phyloP scores from a whole-genome alignment of 2,888 invertebrate species.

The Oscheius myriophilus region DNA sequence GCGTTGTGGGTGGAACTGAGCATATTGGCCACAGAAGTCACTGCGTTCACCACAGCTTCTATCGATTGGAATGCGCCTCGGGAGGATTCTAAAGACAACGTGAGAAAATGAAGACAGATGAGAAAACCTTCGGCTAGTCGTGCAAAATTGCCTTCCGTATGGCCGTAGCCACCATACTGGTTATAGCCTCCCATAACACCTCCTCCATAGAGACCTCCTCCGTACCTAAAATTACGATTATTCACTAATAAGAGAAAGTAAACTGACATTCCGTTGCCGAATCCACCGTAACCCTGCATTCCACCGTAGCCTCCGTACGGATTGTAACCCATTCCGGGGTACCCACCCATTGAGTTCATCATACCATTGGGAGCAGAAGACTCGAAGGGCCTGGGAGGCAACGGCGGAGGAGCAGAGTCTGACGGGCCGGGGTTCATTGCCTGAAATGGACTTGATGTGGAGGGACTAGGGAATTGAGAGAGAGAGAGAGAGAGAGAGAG shows the following conservation, averaged over 20 bases:
- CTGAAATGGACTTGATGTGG: background rate
- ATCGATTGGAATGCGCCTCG: slow-evolving; percentile 93
- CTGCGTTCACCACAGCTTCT: slow-evolving; percentile 88
- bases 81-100: slow-evolving; percentile 78
- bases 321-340: background rate
- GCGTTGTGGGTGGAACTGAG: slow-evolving; percentile 95
- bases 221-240: slow-evolving; percentile 8
- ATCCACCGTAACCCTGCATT: background rate
- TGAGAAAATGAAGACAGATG: too few species aligned
- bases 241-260: background rate
- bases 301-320: background rate
- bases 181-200: slow-evolving; percentile 31
- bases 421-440: slow-evolving; percentile 25
- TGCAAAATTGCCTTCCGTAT: slow-evolving; percentile 53
- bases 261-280: background rate
- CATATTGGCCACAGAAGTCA: slow-evolving; percentile 91
- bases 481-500: too few species aligned
- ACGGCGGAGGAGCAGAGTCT: slow-evolving; percentile 23
- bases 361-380: background rate
- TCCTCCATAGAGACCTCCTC: slow-evolving; percentile 27
- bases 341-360: slow-evolving; percentile 11
- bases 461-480: too few species aligned
- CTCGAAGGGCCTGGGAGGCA: slow-evolving; percentile 31
- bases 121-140: slow-evolving; percentile 61
- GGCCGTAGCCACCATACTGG: slow-evolving; percentile 42